These are phyloP conservation scores for Steinernema feltiae DNA, from an alignment of 1,140 invertebrate genomes.

Conservation along the genomic window DNA sequence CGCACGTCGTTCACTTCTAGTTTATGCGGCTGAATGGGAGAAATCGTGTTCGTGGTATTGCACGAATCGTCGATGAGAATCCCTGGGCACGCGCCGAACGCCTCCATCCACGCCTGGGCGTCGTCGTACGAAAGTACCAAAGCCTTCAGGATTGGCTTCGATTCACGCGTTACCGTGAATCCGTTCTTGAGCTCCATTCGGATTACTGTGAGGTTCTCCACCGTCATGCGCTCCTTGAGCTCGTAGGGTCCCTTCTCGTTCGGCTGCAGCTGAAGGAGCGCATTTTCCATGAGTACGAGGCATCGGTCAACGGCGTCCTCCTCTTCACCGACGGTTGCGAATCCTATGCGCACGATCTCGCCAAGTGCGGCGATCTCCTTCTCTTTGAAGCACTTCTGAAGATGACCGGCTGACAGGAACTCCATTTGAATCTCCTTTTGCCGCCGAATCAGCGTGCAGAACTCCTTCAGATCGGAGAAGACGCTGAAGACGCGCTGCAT, in stretches of 20 bases:
- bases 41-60: conserved; percentile 2
- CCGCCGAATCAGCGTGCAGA: conserved; percentile 75
- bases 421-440: conserved; percentile 92
- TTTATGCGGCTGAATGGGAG: conserved; percentile 18
- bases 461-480: conserved; percentile 78
- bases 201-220: background rate
- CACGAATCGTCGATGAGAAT: background rate
- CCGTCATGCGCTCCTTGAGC: background rate
- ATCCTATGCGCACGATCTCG: conserved; percentile 65
- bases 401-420: conserved; percentile 81
- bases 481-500: conserved; percentile 84
- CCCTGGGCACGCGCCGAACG: background rate
- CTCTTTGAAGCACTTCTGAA: conserved; percentile 62
- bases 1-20: background rate
- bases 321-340: conserved; percentile 69
- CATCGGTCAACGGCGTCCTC: conserved; percentile 58
- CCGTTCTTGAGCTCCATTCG: background rate
- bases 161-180: background rate
- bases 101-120: background rate
- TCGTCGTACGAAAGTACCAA: conserved; percentile 17
- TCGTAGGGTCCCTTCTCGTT: background rate
- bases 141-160: conserved; percentile 1
- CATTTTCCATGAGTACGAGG: background rate
- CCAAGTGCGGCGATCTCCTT: conserved; percentile 62
- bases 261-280: background rate